phyloP scores from a whole-genome alignment of 2,113 vertebrate genomes.

The Ammodramus savannarum region DNA sequence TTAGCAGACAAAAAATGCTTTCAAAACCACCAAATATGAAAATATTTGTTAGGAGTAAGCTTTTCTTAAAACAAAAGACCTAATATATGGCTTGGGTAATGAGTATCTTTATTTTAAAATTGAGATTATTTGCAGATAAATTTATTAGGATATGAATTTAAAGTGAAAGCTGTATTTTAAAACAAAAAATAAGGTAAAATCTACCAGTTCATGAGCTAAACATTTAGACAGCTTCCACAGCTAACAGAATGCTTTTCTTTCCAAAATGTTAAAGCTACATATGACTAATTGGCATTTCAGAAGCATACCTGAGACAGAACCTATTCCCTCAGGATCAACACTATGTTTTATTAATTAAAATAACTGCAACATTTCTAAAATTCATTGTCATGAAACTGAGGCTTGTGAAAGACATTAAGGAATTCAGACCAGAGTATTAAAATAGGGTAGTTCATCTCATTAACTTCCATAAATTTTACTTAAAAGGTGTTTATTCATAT shows the following conservation, averaged over 20 bases:
- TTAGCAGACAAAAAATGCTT: background rate
- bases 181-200: background rate
- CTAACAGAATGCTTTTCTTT: background rate
- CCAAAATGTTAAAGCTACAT: background rate
- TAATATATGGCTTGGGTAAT: background rate
- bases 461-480: background rate
- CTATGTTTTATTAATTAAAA: background rate
- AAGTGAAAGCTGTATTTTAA: background rate
- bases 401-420: background rate
- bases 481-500: background rate
- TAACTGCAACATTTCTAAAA: background rate
- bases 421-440: background rate
- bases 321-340: background rate
- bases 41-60: background rate
- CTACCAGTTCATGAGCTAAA: background rate
- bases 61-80: background rate
- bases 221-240: background rate
- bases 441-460: background rate
- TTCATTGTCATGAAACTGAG: background rate
- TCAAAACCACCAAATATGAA: background rate
- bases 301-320: background rate
- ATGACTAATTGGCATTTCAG: background rate
- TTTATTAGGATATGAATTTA: background rate
- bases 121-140: background rate
- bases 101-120: background rate